These are phyloP conservation scores for Ooceraea biroi DNA, from an alignment of 1,140 invertebrate species.

Conservation along the genomic window DNA sequence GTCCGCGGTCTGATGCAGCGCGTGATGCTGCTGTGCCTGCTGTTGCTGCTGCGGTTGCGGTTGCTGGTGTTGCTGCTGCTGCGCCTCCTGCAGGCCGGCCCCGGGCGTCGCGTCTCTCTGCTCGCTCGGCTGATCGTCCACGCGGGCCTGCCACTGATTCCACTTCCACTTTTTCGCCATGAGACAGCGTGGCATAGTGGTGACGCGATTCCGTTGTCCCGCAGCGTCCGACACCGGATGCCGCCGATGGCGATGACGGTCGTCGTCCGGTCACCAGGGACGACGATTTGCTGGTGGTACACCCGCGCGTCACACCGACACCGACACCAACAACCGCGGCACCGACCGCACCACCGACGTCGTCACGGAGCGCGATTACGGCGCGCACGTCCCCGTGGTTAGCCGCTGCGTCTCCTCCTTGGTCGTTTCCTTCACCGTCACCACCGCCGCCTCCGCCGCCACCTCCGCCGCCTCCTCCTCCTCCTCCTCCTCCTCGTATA, in stretches of 20 bases:
- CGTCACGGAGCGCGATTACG: constrained; percentile 48
- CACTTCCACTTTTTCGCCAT: constrained; percentile 97
- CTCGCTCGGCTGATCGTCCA: constrained; percentile 85
- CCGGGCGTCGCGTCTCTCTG: constrained; percentile 55
- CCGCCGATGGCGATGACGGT: constrained; percentile 19
- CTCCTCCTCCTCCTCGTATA: constrained; percentile 29
- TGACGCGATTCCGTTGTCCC: constrained; percentile 26
- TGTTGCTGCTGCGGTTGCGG: constrained; percentile 7
- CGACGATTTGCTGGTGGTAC: constrained; percentile 28
- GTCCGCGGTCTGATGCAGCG: constrained; percentile 61
- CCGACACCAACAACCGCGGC: constrained; percentile 57
- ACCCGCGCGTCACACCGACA: constrained; percentile 59
- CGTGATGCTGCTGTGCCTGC: constrained; percentile 41
- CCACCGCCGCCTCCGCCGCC: constrained; percentile 55
- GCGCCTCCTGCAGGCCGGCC: constrained; percentile 51
- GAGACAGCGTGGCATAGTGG: constrained; percentile 92
- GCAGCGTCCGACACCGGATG: not conserved
- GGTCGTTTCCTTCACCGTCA: constrained; percentile 33
- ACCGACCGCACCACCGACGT: constrained; percentile 65
- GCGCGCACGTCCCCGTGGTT: constrained; percentile 36
- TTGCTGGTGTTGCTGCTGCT: constrained; percentile 18
- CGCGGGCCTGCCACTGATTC: constrained; percentile 92
- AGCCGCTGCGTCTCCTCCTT: not conserved
- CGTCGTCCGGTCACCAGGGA: constrained; percentile 31
- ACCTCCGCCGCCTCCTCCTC: not conserved